phyloP scores from a whole-genome alignment of 2,888 invertebrate genomes.

The Heliconius ismenius region DNA sequence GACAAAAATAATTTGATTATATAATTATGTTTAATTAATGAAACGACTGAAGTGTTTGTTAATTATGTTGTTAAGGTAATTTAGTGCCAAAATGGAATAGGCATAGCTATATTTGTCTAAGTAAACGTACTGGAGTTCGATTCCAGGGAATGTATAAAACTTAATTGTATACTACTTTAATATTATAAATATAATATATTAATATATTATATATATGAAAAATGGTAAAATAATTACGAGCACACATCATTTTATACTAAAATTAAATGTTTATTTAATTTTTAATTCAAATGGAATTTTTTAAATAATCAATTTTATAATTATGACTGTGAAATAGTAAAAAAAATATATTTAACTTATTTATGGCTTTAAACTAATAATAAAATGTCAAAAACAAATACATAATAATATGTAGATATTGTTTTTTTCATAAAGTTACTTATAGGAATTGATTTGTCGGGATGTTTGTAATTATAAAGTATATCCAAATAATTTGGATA shows the following conservation, averaged over 20 bases:
- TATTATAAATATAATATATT: conserved; percentile 24
- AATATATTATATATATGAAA: conserved; percentile 21
- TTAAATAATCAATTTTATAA: conserved; percentile 24
- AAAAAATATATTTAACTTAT: conserved; percentile 19
- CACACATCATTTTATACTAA: conserved; percentile 39
- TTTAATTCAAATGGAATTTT: conserved; percentile 33
- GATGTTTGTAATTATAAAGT: conserved; percentile 3
- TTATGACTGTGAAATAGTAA: conserved; percentile 30
- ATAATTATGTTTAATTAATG: conserved; percentile 48
- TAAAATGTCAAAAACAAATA: conserved; percentile 16
- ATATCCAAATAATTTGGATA: conserved; percentile 34
- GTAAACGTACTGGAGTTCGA: conserved; percentile 24
- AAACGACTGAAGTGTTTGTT: conserved; percentile 73
- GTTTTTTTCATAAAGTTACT: conserved; percentile 26
- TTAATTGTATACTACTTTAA: conserved; percentile 32
- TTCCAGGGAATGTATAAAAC: conserved; percentile 35
- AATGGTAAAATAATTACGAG: conserved; percentile 28
- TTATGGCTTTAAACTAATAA: conserved; percentile 33
- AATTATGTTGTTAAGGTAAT: conserved; percentile 64
- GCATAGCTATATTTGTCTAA: conserved; percentile 36
- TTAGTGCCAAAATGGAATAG: conserved; percentile 44
- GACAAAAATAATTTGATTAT: conserved; percentile 43
- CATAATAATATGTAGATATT: conserved; percentile 14
- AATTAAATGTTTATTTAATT: conserved; percentile 17
- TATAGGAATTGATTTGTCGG: conserved; percentile 40